These are phyloP conservation scores for Lithophane ornitopus DNA, from an alignment of 2,888 invertebrate genomes.

Conservation along the genomic window DNA sequence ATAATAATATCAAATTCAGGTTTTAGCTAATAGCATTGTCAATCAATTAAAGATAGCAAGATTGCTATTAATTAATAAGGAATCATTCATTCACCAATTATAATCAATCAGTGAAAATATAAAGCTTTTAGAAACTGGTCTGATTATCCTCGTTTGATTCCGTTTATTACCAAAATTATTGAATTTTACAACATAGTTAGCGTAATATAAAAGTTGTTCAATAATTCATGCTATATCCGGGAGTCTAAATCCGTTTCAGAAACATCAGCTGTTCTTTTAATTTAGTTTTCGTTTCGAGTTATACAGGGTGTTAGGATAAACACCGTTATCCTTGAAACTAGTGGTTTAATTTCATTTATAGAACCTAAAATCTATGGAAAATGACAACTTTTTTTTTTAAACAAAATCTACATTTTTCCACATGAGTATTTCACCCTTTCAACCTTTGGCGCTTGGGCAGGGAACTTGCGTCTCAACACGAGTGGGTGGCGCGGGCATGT, in stretches of 20 bases:
- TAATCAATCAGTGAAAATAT: slow-evolving; percentile 48
- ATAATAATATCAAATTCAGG: not conserved
- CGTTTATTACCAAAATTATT: slow-evolving; percentile 28
- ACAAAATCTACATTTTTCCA: too few species aligned
- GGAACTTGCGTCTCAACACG: too few species aligned
- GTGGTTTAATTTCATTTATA: too few species aligned
- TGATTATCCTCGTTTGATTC: slow-evolving; percentile 9
- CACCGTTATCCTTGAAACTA: too few species aligned
- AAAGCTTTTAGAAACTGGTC: slow-evolving; percentile 24
- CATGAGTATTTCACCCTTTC: too few species aligned
- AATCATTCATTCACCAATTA: slow-evolving; percentile 36
- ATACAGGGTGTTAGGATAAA: too few species aligned
- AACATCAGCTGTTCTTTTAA: slow-evolving; percentile 4
- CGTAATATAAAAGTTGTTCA: slow-evolving; percentile 40
- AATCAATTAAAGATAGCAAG: slow-evolving; percentile 20
- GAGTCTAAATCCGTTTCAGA: slow-evolving; percentile 15
- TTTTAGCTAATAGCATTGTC: slow-evolving; percentile 11
- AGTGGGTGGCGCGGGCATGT: too few species aligned
- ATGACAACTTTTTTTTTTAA: too few species aligned
- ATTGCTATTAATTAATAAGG: slow-evolving; percentile 27
- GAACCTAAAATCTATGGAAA: too few species aligned
- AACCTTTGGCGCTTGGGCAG: too few species aligned
- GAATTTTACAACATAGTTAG: slow-evolving; percentile 34
- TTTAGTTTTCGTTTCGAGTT: not conserved
- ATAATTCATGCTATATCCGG: slow-evolving; percentile 25